phyloP scores from a whole-genome alignment of 2,888 invertebrate species.

The Epistrophe grossulariae region DNA sequence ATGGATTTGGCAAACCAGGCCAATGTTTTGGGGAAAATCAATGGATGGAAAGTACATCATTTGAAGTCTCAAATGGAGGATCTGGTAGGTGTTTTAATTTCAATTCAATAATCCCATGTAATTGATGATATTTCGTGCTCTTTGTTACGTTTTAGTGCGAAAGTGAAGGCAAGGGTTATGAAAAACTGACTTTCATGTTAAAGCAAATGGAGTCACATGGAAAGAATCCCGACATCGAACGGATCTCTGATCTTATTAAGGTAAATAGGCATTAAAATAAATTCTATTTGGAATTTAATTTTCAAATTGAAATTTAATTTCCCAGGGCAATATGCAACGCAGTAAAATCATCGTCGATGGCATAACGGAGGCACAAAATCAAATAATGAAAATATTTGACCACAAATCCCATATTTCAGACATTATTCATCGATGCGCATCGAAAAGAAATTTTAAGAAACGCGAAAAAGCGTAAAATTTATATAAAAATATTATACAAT shows the following conservation, averaged over 20 bases:
- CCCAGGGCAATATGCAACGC: conserved; percentile 96
- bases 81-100: conserved; percentile 86
- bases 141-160: conserved; percentile 84
- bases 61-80: conserved; percentile 97
- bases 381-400: conserved; percentile 95
- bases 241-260: conserved; percentile 87
- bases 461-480: conserved; percentile 88
- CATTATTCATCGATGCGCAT: conserved; percentile 95
- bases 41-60: conserved; percentile 98
- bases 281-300: background rate
- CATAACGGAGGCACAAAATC: conserved; percentile 93
- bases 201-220: conserved; percentile 84
- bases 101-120: background rate
- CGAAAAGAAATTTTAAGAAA: conserved; percentile 96
- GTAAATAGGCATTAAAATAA: conserved; percentile 81
- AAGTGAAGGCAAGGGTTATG: conserved; percentile 84
- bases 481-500: background rate
- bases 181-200: conserved; percentile 81
- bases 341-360: conserved; percentile 97
- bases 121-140: background rate
- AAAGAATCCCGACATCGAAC: conserved; percentile 84
- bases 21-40: conserved; percentile 93
- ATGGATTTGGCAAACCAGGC: conserved; percentile 95
- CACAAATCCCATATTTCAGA: conserved; percentile 95
- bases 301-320: background rate